These are phyloP conservation scores for Plebejus melissa DNA, from an alignment of 2,888 invertebrate genomes.

Conservation along the genomic window DNA sequence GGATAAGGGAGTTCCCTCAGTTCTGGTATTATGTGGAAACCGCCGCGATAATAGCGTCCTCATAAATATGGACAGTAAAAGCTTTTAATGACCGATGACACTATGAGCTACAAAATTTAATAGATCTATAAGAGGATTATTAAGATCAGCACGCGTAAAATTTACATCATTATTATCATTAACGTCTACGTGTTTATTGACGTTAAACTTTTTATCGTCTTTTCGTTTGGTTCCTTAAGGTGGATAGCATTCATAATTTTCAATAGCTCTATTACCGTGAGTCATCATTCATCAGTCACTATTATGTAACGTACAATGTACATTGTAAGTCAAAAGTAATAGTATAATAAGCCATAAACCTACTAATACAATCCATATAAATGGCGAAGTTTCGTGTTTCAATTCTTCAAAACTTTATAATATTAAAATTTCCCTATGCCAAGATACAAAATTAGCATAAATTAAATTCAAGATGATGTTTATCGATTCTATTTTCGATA, in stretches of 20 bases:
- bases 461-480: not conserved
- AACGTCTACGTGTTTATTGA: not conserved
- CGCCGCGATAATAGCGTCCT: constrained; percentile 25
- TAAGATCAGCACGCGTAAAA: not conserved
- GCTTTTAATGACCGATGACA: constrained; percentile 23
- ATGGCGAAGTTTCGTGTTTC: not conserved
- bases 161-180: not conserved
- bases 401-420: not conserved
- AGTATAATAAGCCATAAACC: not conserved
- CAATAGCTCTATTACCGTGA: not conserved
- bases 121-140: constrained; percentile 8
- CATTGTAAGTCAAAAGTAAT: too few relatives aligned
- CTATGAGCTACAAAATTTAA: constrained; percentile 15
- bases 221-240: not conserved
- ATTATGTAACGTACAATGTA: too few relatives aligned
- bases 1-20: constrained; percentile 43
- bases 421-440: not conserved
- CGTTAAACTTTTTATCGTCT: not conserved
- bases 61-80: constrained; percentile 23
- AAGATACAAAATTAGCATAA: not conserved
- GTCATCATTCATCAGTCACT: not conserved
- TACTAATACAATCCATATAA: not conserved
- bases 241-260: not conserved
- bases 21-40: constrained; percentile 27
- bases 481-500: not conserved